Base-by-base conservation (phyloP, 1,140 invertebrate genomes). In the Archivesica marissinica region DNA sequence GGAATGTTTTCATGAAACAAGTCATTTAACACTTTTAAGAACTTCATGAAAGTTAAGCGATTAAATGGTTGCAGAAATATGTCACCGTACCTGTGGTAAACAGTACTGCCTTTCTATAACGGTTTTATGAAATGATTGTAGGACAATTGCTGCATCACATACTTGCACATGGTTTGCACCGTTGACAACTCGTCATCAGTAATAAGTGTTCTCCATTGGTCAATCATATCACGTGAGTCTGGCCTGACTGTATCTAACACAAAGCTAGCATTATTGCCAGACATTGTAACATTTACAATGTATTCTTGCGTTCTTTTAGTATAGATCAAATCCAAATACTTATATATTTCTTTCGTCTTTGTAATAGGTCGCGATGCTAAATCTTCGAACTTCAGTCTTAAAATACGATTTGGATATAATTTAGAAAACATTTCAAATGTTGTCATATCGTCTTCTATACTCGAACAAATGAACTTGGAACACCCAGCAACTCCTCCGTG, bases 71-170 rank as follows among this genome's bases (percentile, higher is more conserved):
- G n/a, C n/a, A n/a, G n/a, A n/a, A n/a, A n/a, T n/a, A n/a, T n/a
- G n/a, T n/a, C n/a, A n/a, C n/a, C n/a, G n/a, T n/a, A n/a, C n/a
- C n/a, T n/a, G n/a, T n/a, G n/a, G n/a, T n/a, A n/a, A n/a, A n/a
- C n/a, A n/a, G n/a, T n/a, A n/a, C n/a, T n/a, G n/a, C n/a, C n/a
- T n/a, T 30, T 39, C 23, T 44, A 68, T n/a, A 44, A 6, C 13
- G 44, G 66, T 30, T 72, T 41, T 9, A 72, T 72, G 28, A 76
- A 76, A 59, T 56, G 74, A 59, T 76, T 23, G 23, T 76, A 76
- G 1, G 50, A 56, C 20, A 76, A 59, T 23, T n/a, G 1, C 17
- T 59, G 9, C 74, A 76, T 76, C 17, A 33, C 50, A 76, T 59
- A 76, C 41, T 39, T 59, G 35, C 74, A 76, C 50, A 76, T 59